phyloP scores from a whole-genome alignment of 2,888 invertebrate species.

The Microctonus hyperodae region DNA sequence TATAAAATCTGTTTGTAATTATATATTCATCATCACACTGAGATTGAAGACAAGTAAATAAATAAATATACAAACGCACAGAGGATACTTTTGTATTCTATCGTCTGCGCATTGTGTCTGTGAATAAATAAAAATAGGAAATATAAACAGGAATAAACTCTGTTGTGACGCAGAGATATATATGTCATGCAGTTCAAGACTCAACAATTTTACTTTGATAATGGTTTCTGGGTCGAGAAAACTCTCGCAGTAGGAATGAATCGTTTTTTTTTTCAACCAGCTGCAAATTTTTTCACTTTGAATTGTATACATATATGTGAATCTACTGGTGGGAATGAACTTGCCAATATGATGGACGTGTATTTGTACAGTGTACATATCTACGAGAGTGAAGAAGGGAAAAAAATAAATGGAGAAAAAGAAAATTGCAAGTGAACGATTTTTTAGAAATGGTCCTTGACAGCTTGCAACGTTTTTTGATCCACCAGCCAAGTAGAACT shows the following conservation, averaged over 20 bases:
- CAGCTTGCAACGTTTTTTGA: neutral
- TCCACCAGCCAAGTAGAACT: slow-evolving; percentile 10
- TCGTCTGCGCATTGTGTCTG: neutral
- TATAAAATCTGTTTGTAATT: neutral
- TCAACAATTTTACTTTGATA: slow-evolving; percentile 33
- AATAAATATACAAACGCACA: neutral
- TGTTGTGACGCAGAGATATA: slow-evolving; percentile 35
- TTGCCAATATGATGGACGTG: neutral
- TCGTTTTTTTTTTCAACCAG: neutral
- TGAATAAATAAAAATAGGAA: neutral
- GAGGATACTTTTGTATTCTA: neutral
- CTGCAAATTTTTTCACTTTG: neutral
- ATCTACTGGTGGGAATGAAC: neutral
- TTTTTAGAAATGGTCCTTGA: slow-evolving; percentile 1
- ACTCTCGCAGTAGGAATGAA: slow-evolving; percentile 12
- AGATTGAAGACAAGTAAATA: neutral
- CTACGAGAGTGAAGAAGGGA: neutral
- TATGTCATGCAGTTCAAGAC: slow-evolving; percentile 38
- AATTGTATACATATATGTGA: neutral
- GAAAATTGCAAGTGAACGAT: neutral
- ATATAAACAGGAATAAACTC: slow-evolving; percentile 47
- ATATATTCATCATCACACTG: neutral
- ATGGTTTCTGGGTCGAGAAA: slow-evolving; percentile 41
- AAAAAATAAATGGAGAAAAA: no score
- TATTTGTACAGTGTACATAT: neutral